These are phyloP conservation scores for Eleginops maclovinus DNA, from an alignment of 2,113 vertebrate species.

Conservation along the genomic window DNA sequence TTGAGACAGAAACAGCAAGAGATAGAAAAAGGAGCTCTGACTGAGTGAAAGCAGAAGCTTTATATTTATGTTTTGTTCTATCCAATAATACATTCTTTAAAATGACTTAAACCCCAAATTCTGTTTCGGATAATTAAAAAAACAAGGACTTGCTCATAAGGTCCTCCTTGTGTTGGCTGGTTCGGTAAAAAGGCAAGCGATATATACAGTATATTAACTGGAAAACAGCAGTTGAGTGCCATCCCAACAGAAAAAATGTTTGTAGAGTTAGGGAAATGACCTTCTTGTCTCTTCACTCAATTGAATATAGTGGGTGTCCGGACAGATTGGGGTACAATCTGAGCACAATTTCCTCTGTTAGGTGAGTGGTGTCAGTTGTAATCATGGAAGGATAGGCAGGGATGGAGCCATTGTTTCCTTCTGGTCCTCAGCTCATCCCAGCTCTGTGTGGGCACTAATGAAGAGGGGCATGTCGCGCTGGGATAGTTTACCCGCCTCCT, in stretches of 20 bases:
- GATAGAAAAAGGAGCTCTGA: slow-evolving; percentile 51
- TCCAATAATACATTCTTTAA: slow-evolving; percentile 76
- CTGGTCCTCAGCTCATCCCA: slow-evolving; percentile 80
- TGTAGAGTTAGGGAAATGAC: slow-evolving; percentile 82
- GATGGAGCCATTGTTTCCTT: slow-evolving; percentile 83
- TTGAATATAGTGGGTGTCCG: slow-evolving; percentile 72
- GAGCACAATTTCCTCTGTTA: slow-evolving; percentile 83
- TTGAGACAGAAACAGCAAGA: slow-evolving; percentile 27
- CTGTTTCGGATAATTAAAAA: slow-evolving; percentile 75
- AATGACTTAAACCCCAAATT: slow-evolving; percentile 72
- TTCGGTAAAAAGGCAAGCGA: slow-evolving; percentile 47
- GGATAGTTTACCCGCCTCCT: slow-evolving; percentile 93
- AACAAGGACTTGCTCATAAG: slow-evolving; percentile 58
- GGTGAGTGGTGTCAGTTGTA: slow-evolving; percentile 85
- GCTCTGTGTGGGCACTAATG: slow-evolving; percentile 93
- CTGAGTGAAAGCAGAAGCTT: slow-evolving; percentile 63
- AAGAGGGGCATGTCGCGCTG: slow-evolving; percentile 94
- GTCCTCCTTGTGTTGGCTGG: slow-evolving; percentile 67
- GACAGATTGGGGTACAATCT: slow-evolving; percentile 71
- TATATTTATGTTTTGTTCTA: slow-evolving; percentile 76
- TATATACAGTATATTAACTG: slow-evolving; percentile 69
- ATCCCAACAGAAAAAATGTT: slow-evolving; percentile 77
- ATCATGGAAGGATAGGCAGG: slow-evolving; percentile 80
- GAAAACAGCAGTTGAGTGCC: slow-evolving; percentile 65
- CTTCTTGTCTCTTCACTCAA: slow-evolving; percentile 65